These are phyloP conservation scores for Cantharis flavilabris DNA, from an alignment of 2,888 invertebrate species.

Conservation along the genomic window DNA sequence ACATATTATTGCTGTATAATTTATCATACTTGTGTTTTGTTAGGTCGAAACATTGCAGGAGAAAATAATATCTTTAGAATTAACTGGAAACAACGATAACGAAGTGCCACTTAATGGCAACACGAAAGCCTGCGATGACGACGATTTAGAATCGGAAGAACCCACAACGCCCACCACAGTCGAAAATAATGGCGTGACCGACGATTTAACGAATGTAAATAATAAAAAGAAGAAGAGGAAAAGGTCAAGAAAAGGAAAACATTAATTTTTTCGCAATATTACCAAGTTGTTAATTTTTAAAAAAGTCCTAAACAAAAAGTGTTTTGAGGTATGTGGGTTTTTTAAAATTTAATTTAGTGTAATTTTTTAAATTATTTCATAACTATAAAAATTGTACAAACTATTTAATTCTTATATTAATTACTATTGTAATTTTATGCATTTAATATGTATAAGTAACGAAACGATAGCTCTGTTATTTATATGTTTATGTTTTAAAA, in stretches of 20 bases:
- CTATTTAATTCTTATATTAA: conserved; percentile 47
- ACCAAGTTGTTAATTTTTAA: conserved; percentile 3
- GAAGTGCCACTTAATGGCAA: conserved; percentile 42
- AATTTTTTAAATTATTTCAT: conserved; percentile 48
- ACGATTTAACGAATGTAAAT: conserved; percentile 53
- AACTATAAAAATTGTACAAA: conserved; percentile 49
- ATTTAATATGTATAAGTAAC: conserved; percentile 1
- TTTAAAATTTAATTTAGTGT: conserved; percentile 34
- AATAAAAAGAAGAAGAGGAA: conserved; percentile 60
- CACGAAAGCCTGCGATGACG: conserved; percentile 21
- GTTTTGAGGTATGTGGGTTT: conserved; percentile 47
- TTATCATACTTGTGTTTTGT: conserved; percentile 12
- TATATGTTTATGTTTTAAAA: conserved; percentile 5
- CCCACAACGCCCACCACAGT: conserved; percentile 61
- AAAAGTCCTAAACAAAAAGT: not conserved
- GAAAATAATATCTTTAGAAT: conserved; percentile 87
- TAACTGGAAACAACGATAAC: conserved; percentile 58
- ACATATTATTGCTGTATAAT: not conserved
- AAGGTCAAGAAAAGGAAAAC: conserved; percentile 60
- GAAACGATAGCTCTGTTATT: conserved; percentile 9
- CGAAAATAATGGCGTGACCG: conserved; percentile 58
- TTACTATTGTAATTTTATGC: conserved; percentile 45
- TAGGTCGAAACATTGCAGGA: conserved; percentile 91
- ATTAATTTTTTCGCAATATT: conserved; percentile 43
- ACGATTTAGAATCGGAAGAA: conserved; percentile 42